phyloP scores from a whole-genome alignment of 2,113 vertebrate species.

The Xenopus laevis region DNA sequence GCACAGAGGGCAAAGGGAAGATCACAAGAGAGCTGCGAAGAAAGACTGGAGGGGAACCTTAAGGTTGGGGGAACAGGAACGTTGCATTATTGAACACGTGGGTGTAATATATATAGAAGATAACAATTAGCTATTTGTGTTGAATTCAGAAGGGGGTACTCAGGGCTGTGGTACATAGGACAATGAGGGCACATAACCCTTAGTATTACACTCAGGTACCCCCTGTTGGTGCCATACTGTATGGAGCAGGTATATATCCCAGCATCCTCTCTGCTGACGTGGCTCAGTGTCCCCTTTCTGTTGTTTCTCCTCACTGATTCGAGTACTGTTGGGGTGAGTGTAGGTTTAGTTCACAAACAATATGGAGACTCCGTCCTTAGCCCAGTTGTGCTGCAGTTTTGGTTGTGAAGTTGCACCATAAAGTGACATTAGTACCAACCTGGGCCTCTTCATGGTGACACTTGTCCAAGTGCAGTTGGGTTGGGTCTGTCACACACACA shows the following conservation, averaged over 20 bases:
- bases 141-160: too few relatives aligned
- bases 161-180: too few relatives aligned
- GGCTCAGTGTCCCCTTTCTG: background rate
- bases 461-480: too few relatives aligned
- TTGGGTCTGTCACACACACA: background rate
- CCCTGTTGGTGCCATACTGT: background rate
- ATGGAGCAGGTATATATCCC: slow-evolving; percentile 14
- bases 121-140: too few relatives aligned
- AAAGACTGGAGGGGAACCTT: too few relatives aligned
- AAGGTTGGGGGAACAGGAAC: too few relatives aligned
- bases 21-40: too few relatives aligned
- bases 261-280: background rate
- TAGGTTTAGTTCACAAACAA: background rate
- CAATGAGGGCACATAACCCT: too few relatives aligned
- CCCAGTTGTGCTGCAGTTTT: background rate
- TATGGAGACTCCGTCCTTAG: background rate
- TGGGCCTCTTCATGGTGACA: accelerated
- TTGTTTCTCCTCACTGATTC: background rate
- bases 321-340: background rate
- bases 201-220: too few relatives aligned
- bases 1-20: too few relatives aligned
- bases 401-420: background rate
- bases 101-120: too few relatives aligned
- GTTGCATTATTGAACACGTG: too few relatives aligned
- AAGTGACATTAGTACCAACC: background rate